A percentile compares a stretch with the other conserved stretches of the same genome.
Conservation (phyloP, 2,113 vertebrate species). For the Mobula birostris region DNA sequence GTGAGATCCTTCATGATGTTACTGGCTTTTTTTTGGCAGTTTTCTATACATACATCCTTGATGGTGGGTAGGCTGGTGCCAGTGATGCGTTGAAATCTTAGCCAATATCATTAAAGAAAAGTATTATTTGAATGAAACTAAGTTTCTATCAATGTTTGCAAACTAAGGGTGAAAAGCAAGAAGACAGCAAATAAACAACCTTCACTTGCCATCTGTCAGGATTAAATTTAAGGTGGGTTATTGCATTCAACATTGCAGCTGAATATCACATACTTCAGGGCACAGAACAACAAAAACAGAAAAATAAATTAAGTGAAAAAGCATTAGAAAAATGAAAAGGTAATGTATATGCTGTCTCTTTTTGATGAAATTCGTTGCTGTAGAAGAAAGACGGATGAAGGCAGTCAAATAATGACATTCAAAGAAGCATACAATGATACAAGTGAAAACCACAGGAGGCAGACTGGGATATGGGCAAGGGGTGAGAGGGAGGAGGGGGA, state of each 20-base stretch:
- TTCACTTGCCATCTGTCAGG: conserved; percentile 21
- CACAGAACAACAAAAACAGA: conserved; percentile 3
- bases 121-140: background rate
- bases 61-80: too few species aligned
- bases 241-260: conserved; percentile 16
- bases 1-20: too few species aligned
- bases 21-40: too few species aligned
- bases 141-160: background rate
- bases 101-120: background rate
- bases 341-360: conserved; percentile 22
- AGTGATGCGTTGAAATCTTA: too few species aligned
- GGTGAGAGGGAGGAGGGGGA: background rate
- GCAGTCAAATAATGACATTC: conserved; percentile 4
- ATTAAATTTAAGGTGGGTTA: conserved; percentile 13
- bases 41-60: too few species aligned
- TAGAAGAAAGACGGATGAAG: conserved; percentile 17
- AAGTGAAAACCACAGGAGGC: background rate
- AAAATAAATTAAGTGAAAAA: conserved; percentile 28
- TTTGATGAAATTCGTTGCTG: background rate
- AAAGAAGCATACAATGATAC: background rate
- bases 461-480: background rate
- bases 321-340: conserved; percentile 19
- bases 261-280: background rate
- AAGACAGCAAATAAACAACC: background rate
- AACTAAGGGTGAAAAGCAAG: background rate